A percentile compares a stretch with the other conserved stretches of the same genome.
phyloP scores from a whole-genome alignment of 2,113 vertebrate species.

The Salvator merianae region DNA sequence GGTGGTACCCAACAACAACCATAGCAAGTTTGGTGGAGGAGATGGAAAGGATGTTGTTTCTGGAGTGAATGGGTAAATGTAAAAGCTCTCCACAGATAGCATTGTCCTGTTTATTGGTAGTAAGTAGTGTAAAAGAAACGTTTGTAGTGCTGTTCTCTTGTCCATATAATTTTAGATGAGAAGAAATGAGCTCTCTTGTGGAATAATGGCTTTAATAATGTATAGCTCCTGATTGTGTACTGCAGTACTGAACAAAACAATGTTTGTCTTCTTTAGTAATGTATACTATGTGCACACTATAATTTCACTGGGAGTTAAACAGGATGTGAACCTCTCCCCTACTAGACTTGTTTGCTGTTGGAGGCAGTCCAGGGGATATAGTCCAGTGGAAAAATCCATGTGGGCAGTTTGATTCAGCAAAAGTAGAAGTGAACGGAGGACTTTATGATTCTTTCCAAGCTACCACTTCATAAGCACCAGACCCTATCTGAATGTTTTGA shows the following conservation, averaged over 20 bases:
- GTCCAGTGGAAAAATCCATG: not conserved
- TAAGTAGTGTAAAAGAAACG: accelerated
- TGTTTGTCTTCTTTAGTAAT: not conserved
- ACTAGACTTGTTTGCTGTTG: not conserved
- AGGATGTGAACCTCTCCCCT: not conserved
- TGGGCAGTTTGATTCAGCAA: not conserved
- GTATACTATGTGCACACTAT: not conserved
- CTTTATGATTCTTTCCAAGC: not conserved
- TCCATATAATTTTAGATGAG: not conserved
- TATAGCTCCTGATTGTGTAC: not conserved
- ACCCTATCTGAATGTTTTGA: not conserved
- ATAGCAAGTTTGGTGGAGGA: not conserved
- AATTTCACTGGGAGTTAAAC: not conserved
- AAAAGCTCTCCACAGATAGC: accelerated
- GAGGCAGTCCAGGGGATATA: not conserved
- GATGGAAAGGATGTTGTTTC: not conserved
- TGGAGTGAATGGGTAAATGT: not conserved
- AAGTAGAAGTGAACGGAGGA: not conserved
- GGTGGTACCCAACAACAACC: no score
- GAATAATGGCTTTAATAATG: slow-evolving; percentile 2
- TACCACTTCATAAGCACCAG: not conserved
- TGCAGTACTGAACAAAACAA: not conserved
- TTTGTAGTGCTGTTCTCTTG: not conserved
- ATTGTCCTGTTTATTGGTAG: accelerated
- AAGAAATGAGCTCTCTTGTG: not conserved